Evolutionary conservation across 2,888 invertebrate species (phyloP), one percentile per base, ranked within the genome.

Genomic region (Nasonovia ribisnigri): DNA sequence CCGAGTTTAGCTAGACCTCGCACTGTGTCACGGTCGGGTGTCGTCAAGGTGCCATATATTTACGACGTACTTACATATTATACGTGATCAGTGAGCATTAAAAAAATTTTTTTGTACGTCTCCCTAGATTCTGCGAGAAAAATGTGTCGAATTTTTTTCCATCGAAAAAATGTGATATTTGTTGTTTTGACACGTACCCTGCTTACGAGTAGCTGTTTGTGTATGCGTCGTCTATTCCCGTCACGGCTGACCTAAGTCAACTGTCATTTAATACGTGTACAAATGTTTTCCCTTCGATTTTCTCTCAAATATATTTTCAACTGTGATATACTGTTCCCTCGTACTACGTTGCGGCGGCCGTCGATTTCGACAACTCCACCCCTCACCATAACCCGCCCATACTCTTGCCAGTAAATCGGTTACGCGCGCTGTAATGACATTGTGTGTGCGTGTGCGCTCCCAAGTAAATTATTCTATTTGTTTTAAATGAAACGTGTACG

Each of bases 1-100:
- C 93, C 84, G 93, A 93, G 67, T 93, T 93, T 54, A 93, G 93
- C 60, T 93, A 93, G 84, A 60, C 42, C 48, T 57, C 36, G 20
- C 43, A 43, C n/a, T 77, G 26, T 29, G 91, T 10, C 10, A 60
- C 46, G 8, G 29, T 29, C 29, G 67, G 92, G 67, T 42, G 77
- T 77, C 36, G 60, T 88, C 92, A 42, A 88, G 60, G 67, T 92
- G 54, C 88, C 77, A 77, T 89, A 88, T 43, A 60, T 92, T 24
- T 88, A 88, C 4, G 8, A 36, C 24, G 20, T 54, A 51, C 51
- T 26, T 46, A 36, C n/a, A 20, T 77, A 29, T 67, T 13, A 36
- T 36, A 36, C 8, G 77, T 36, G 8, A 20, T 77, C 36, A 2
- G 77, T 36, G 67, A 36, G 16, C 2, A 36, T 77, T 57, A 1